Base-by-base conservation (phyloP, 1,140 invertebrate species). In the Drosophila busckii region DNA sequence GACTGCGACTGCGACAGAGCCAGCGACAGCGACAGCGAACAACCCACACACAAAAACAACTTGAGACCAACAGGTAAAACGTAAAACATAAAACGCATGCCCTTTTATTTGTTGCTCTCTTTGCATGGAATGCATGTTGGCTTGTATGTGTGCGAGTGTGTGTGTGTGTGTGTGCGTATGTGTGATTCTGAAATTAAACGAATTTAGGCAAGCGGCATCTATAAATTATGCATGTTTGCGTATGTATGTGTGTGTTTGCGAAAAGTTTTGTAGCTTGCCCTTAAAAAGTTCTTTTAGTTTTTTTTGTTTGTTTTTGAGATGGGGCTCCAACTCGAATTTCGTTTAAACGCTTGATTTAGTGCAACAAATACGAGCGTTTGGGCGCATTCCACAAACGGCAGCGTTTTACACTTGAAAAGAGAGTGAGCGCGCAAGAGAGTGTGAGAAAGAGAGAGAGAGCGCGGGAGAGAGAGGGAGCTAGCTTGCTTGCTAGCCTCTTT, bases 141-240 rank as follows among this genome's bases (percentile, higher is more conserved):
- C 7, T 2, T 4, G 35, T 12, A 16, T 3, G 3, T 15, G 23
- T 37, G 7, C 12, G 17, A 22, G 25, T 23, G 28, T 23, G 35
- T 13, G 12, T 32, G 34, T 26, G 16, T 2, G 17, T n/a, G 16
- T 1, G 12, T 9, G 16, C 6, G 12, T 13, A 2, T 17, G 19
- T 16, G 22, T 26, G 26, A 16, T 16, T 13, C 32, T 58, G 75
- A 75, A 83, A 82, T 82, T 82, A 82, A 82, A 83, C 69, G 76
- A 73, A 82, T 82, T 82, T 83, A 82, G 76, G 66, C 75, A 82
- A 82, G 75, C 75, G 75, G 76, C 76, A 83, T 82, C 75, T 82
- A 82, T 82, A 82, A 82, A 82, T 82, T 82, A 82, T 80, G 64
- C 23, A 22, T 46, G n/a, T n/a, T n/a, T n/a, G n/a, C n/a, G n/a